Base-by-base conservation (phyloP, 2,797 vertebrate genomes). In the Cryptoblepharus egeriae region DNA sequence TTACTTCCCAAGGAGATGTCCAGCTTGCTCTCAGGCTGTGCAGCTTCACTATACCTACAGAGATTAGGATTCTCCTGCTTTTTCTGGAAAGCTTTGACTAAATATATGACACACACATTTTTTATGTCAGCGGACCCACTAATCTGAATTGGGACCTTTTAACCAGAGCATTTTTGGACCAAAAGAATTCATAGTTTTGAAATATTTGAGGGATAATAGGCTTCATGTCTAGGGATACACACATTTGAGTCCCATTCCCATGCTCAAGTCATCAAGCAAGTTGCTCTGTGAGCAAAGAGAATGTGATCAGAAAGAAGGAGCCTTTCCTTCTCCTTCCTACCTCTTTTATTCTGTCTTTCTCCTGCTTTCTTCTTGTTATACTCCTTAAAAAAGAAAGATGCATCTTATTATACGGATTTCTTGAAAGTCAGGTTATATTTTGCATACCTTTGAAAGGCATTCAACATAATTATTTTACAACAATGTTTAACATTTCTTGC, bases 331-430 rank as follows among this genome's bases (percentile, higher is more conserved):
- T 88, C 71, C 73, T 92, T 89, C 93, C 92, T 93, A 93, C 92
- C 93, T 93, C 91, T 92, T 91, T 69, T 52, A 57, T 87, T 80
- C 91, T 83, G 77, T 74, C 88, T 91, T 90, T 81, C 84, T 91
- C 86, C 82, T 83, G 83, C 15, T 5, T 28, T 83, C 84, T 92
- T 91, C 87, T 88, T 61, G 85, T 81, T 93, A 86, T 64, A 86
- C 74, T 77, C 92, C 91, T 93, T 93, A 1, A 81, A 94, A n/a
- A 84, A 80, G 85, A 86, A 93, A 69, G 85, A 82, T 80, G 88
- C 49, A 12, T 73, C 92, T 92, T 85, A 89, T 0, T 20, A 84
- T 83, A 83, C 85, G 88, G 37, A 65, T 77, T 63, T 80, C 18
- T 45, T 63, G 6, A 49, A 80, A 82, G 22, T 20, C 26, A 39